Base-by-base conservation (phyloP, 2,113 vertebrate species). In the Maccullochella peelii region DNA sequence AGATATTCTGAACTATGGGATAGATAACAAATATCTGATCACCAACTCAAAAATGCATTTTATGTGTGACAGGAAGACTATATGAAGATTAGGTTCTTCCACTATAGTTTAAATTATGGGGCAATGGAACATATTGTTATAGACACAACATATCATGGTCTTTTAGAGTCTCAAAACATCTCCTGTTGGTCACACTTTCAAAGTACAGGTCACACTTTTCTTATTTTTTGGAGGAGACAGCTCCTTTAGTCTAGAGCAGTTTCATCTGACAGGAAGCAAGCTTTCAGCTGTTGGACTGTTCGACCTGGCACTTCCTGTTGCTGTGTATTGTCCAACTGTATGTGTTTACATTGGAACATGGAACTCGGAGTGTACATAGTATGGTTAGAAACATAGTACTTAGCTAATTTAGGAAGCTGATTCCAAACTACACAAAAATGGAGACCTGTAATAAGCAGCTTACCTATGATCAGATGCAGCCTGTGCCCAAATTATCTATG, bases 11-110 rank as follows among this genome's bases (percentile, higher is more conserved):
- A n/a, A 30, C 40, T 33, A 6, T 6, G 21, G 25, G 38, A 38
- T 8, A 12, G 59, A 49, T 42, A 36, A 49, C 40, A 61, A 36
- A 44, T 78, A 73, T 38, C n/a, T 73, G 30, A 73, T 44, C 23
- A n/a, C 25, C 6, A 66, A 10, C 40, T 70, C 23, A 20, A 57
- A 49, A 58, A 50, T n/a, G 52, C 61, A n/a, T 68, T 36, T 33
- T 23, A 18, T 27, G 16, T 36, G 12, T 40, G 54, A 61, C 2
- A 30, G 27, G 40, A 74, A 47, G 15, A 47, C 44, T 47, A 47
- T 16, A 47, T 6, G 15, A 47, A 61, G 9, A 62, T 50, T 15
- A 11, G 47, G 18, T 77, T 77, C 5, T 10, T 42, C 49, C 2
- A 27, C n/a, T 57, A 25, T 6, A 5, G n/a, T 50, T 3, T 20